Evolutionary conservation across 2,888 invertebrate genomes (phyloP).

Genomic region (Eupeodes latifasciatus): DNA sequence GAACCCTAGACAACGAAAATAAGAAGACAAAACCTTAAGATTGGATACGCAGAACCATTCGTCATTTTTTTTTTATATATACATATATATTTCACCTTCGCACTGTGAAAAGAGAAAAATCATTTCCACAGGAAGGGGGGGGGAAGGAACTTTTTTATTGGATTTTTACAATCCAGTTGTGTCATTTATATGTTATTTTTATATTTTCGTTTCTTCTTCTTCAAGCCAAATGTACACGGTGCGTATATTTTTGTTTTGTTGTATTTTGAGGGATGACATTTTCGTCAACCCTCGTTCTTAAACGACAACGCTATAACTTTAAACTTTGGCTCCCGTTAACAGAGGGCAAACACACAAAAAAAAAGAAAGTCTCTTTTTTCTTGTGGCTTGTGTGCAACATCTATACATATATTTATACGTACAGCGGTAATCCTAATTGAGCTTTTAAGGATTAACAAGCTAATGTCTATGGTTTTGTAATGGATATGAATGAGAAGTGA

Average conservation of each 20-base stretch:
- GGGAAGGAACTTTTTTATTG: slow-evolving; percentile 60
- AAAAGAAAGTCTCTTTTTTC: neutral
- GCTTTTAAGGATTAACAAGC: slow-evolving; percentile 71
- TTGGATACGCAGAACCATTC: slow-evolving; percentile 13
- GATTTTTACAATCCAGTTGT: slow-evolving; percentile 73
- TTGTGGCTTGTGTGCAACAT: slow-evolving; percentile 41
- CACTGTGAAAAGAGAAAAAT: slow-evolving; percentile 42
- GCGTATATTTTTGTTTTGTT: neutral
- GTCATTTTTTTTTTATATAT: slow-evolving; percentile 7
- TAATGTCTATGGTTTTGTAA: slow-evolving; percentile 67
- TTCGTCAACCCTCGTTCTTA: slow-evolving; percentile 13
- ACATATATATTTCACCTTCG: slow-evolving; percentile 34
- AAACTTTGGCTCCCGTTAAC: slow-evolving; percentile 55
- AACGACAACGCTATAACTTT: slow-evolving; percentile 50
- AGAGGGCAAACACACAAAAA: neutral
- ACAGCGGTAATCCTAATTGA: slow-evolving; percentile 72
- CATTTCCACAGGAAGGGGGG: slow-evolving; percentile 20
- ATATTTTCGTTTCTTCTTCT: neutral
- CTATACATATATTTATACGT: slow-evolving; percentile 12
- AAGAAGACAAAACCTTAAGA: neutral
- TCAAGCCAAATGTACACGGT: neutral
- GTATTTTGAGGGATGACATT: slow-evolving; percentile 11
- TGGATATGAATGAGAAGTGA: slow-evolving; percentile 55
- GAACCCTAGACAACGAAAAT: slow-evolving; percentile 23
- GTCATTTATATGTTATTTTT: slow-evolving; percentile 45